Evolutionary conservation across 1,140 invertebrate genomes (phyloP), one percentile per base, ranked within the genome.

Genomic region (Triops longicaudatus): DNA sequence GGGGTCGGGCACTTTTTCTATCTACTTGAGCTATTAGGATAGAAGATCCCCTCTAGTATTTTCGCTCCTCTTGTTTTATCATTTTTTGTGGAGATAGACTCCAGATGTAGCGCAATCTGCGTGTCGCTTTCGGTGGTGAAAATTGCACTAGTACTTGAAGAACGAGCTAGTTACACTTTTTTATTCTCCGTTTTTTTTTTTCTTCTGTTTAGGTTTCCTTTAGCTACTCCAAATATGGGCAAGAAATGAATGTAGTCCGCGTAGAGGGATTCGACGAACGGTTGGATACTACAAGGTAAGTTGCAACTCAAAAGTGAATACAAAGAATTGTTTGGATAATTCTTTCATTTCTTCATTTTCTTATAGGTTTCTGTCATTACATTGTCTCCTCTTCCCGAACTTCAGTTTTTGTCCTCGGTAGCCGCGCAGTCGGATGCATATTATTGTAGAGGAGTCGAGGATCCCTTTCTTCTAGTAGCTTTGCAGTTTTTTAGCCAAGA

Each of bases 251-350:
- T 83, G 90, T 94, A 17, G 88, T 98, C 74, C 91, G 92, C 82
- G 91, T 98, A 77, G 90, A 94, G 79, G 94, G 94, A 0, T 96
- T 97, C 83, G 88, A 92, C 82, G 84, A 87, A 43, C 89, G 88
- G 83, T 88, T 92, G 79, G 96, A 98, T 88, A 94, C 94, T 75
- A 96, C 94, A 79, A 93, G 94, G 93, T 95, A 84, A 87, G 84
- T 82, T 50, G 6, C 10, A 22, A 4, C 22, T n/a, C 14, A 10
- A 6, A 63, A 63, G 6, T 63, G 14, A 4, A n/a, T 63, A 22
- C 6, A n/a, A 63, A 63, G 50, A 76, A 27, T 41, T 78, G 14
- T 76, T 73, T 74, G 74, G 17, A 43, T 28, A 12, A 79, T 79
- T 14, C 50, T 42, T 75, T n/a, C 7, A 3, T n/a, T 5, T 63